phyloP scores from a whole-genome alignment of 2,888 invertebrate species.

The Sinopyrophorus schimmeli region DNA sequence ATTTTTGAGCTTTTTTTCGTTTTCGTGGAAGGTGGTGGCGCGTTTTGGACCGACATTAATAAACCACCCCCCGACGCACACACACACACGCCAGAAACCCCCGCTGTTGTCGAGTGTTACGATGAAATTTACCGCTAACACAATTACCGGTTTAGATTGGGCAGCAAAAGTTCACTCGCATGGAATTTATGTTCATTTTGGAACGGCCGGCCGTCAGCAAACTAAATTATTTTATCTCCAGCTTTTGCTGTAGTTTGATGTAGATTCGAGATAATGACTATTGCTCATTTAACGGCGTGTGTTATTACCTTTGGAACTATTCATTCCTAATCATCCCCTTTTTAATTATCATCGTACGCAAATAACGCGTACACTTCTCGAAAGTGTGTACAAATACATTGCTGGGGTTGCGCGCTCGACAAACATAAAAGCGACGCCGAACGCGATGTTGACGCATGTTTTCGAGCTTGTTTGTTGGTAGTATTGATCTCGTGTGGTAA shows the following conservation, averaged over 20 bases:
- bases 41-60: slow-evolving; percentile 29
- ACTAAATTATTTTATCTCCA: slow-evolving; percentile 44
- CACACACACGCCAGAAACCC: too few species aligned
- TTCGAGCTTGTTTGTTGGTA: slow-evolving; percentile 62
- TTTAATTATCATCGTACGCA: slow-evolving; percentile 53
- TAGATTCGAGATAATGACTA: slow-evolving; percentile 26
- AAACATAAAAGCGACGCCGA: slow-evolving; percentile 37
- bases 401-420: slow-evolving; percentile 33
- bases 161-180: slow-evolving; percentile 50
- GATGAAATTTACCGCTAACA: slow-evolving; percentile 53
- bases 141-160: slow-evolving; percentile 54
- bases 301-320: slow-evolving; percentile 14
- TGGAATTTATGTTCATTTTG: slow-evolving; percentile 54
- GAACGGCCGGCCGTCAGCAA: slow-evolving; percentile 44
- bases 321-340: too few species aligned
- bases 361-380: slow-evolving; percentile 56
- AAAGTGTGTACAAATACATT: slow-evolving; percentile 49
- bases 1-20: slow-evolving; percentile 24
- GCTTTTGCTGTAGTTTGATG: slow-evolving; percentile 18
- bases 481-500: slow-evolving; percentile 59
- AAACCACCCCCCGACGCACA: slow-evolving; percentile 35
- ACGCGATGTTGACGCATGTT: slow-evolving; percentile 64
- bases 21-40: slow-evolving; percentile 19
- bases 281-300: slow-evolving; percentile 21
- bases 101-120: slow-evolving; percentile 48